Percentiles rank a stretch among this genome's conserved stretches.
phyloP scores from a whole-genome alignment of 2,797 vertebrate genomes.

The Pogonophryne albipinna region DNA sequence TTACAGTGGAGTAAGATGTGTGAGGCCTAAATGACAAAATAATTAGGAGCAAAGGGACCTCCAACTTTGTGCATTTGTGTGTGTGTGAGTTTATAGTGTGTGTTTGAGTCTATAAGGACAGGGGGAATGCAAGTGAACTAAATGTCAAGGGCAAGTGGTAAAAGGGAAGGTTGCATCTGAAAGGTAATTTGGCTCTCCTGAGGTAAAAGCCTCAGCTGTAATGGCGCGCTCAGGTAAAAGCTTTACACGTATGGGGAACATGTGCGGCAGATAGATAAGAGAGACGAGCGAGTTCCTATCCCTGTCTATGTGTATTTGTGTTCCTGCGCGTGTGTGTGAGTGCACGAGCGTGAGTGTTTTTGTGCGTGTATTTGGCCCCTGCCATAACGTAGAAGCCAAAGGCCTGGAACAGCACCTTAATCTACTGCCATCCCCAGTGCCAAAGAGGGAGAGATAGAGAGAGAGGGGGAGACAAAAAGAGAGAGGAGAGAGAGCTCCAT shows the following conservation, averaged over 20 bases:
- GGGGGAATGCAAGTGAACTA: slow-evolving; percentile 72
- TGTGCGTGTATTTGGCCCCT: slow-evolving; percentile 61
- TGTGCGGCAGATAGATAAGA: slow-evolving; percentile 86
- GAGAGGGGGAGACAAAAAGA: background rate
- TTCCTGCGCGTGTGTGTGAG: slow-evolving; percentile 30
- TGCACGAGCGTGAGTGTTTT: slow-evolving; percentile 36
- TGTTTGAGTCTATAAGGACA: slow-evolving; percentile 56
- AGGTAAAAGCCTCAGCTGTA: slow-evolving; percentile 80
- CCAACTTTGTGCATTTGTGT: slow-evolving; percentile 26
- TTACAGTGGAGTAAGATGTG: background rate
- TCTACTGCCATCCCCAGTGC: slow-evolving; percentile 60
- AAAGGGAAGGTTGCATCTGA: slow-evolving; percentile 78
- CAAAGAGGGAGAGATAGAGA: slow-evolving; percentile 52
- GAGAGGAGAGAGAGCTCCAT: slow-evolving; percentile 46
- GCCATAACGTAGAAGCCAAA: slow-evolving; percentile 67
- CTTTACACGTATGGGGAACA: slow-evolving; percentile 82
- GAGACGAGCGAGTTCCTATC: slow-evolving; percentile 61
- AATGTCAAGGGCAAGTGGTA: slow-evolving; percentile 82
- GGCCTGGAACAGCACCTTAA: slow-evolving; percentile 70
- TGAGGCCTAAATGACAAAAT: slow-evolving; percentile 7
- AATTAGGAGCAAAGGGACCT: slow-evolving; percentile 16
- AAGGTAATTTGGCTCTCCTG: slow-evolving; percentile 82
- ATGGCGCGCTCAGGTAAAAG: slow-evolving; percentile 81
- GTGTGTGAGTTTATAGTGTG: slow-evolving; percentile 16
- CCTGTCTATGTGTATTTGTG: slow-evolving; percentile 59